A percentile compares a stretch with the other conserved stretches of the same genome.
Conservation (phyloP, 1,140 invertebrate genomes). For the Panulirus ornatus region DNA sequence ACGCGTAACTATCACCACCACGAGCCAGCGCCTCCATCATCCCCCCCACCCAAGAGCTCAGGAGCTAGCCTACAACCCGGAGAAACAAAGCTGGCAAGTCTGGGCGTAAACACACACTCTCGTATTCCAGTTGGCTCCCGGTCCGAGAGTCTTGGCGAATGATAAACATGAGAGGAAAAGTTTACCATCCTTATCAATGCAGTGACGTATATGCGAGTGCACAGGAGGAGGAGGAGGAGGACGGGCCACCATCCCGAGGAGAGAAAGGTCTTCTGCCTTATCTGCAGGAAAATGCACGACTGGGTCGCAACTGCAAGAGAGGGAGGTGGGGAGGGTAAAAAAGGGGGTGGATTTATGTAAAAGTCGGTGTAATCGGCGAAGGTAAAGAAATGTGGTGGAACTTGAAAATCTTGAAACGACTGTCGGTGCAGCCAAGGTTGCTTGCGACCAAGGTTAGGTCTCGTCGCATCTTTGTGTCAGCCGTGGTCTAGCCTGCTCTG, state of each 20-base stretch:
- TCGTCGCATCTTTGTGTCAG: neutral
- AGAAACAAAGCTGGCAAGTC: neutral
- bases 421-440: too few relatives aligned
- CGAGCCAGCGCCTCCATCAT: too few relatives aligned
- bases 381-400: neutral
- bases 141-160: neutral
- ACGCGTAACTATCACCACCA: too few relatives aligned
- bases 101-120: neutral
- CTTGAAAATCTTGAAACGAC: neutral
- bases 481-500: neutral
- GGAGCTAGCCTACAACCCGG: neutral
- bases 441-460: too few relatives aligned
- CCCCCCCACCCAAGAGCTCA: neutral
- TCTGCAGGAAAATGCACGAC: neutral
- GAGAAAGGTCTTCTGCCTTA: neutral
- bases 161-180: neutral
- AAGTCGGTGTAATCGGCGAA: neutral
- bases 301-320: neutral
- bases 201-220: neutral
- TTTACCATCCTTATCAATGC: neutral
- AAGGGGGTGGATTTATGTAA: neutral
- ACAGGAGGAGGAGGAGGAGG: too few relatives aligned
- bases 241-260: too few relatives aligned
- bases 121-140: neutral
- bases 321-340: too few relatives aligned